Evolutionary conservation across 1,140 invertebrate species (phyloP), one percentile per base, ranked within the genome.

Genomic region (Cardiocondyla obscurior): DNA sequence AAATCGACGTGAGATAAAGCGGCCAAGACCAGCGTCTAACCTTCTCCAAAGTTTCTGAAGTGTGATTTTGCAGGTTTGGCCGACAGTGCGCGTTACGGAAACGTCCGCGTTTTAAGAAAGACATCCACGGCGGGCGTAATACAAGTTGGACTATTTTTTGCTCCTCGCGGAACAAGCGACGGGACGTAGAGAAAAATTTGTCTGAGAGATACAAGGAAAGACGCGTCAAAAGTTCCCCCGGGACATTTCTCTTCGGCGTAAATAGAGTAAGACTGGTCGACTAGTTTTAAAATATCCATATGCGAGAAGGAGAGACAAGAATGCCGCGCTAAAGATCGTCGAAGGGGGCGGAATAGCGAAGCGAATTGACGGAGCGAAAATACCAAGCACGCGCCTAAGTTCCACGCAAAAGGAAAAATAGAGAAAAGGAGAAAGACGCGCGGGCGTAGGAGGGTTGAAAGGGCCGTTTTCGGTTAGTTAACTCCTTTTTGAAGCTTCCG

Each of bases 381-480:
- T 67, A 7, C 42, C 16, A 30, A 28, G 22, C 10, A 42, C 33
- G 16, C 14, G 14, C 39, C 22, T 42, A 10, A n/a, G n/a, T 58
- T 58, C 14, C 2, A 2, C 22, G 14, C 12, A 64, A 57, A 57
- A 53, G 12, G 22, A 55, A 55, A n/a, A 64, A 57, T 28, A 53
- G 12, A 51, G 28, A 55, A n/a, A 53, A 25, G 14, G 6, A 8
- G 3, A 33, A 53, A 8, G 22, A 77, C 14, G 16, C 44, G 19
- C 12, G 25, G 22, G 65, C 14, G 16, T 33, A 28, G 7, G 25
- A 10, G 19, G 42, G 42, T 49, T 51, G 30, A 67, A 79, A 44
- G 25, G 42, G 55, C 19, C 46, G 62, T 46, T 69, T 77, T 79
- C 74, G 62, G 74, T 69, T 46, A 69, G 64, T 79, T 79, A 69